These are phyloP conservation scores for Noctua fimbriata DNA, from an alignment of 2,888 invertebrate species.

Conservation along the genomic window DNA sequence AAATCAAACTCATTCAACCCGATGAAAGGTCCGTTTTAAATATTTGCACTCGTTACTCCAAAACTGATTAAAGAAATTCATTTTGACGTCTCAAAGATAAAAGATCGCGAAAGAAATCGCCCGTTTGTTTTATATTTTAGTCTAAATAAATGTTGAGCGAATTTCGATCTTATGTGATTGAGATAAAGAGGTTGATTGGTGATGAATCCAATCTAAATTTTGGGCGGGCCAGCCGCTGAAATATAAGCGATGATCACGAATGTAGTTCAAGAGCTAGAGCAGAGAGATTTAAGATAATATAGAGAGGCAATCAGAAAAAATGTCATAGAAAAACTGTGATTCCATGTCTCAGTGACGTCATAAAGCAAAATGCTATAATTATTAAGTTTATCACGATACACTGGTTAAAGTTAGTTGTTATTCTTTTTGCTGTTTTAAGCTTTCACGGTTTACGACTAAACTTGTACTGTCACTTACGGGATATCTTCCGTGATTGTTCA, in stretches of 20 bases:
- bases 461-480: too few species aligned
- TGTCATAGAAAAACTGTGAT: not conserved
- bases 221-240: constrained; percentile 82
- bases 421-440: too few species aligned
- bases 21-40: constrained; percentile 48
- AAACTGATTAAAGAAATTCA: constrained; percentile 68
- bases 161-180: constrained; percentile 64
- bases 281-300: not conserved
- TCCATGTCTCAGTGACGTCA: not conserved
- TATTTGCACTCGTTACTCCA: constrained; percentile 61
- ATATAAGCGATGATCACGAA: constrained; percentile 81
- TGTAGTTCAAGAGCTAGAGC: constrained; percentile 70
- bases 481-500: too few species aligned
- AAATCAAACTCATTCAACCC: constrained; percentile 1
- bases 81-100: constrained; percentile 69
- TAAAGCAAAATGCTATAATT: not conserved
- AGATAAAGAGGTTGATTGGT: constrained; percentile 65
- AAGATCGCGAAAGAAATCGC: constrained; percentile 64
- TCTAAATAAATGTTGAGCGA: constrained; percentile 50
- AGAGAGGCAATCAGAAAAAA: not conserved
- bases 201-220: constrained; percentile 81
- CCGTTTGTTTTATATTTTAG: constrained; percentile 70
- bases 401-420: too few species aligned
- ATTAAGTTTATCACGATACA: too few species aligned
- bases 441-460: too few species aligned